A percentile compares a stretch with the other conserved stretches of the same genome.
These are phyloP conservation scores for Octodon degus DNA, from an alignment of 2,113 vertebrate genomes.

Conservation along the genomic window DNA sequence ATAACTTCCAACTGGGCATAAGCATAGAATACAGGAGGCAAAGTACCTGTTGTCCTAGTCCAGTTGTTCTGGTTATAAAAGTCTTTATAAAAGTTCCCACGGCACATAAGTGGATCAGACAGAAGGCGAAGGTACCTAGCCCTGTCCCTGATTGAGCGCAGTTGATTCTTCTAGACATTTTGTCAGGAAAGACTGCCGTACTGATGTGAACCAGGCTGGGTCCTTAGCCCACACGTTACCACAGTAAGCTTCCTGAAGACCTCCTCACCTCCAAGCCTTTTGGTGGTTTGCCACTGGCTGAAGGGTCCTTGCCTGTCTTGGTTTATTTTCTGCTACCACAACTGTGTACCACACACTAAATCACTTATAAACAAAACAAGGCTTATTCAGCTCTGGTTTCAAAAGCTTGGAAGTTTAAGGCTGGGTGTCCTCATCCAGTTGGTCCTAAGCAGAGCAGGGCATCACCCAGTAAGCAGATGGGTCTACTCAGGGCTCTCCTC, in stretches of 20 bases:
- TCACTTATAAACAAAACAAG: not conserved
- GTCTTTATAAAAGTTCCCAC: not conserved
- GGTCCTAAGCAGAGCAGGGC: not conserved
- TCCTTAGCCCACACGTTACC: not conserved
- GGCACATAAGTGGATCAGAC: not conserved
- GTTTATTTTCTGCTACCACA: not conserved
- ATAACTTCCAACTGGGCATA: slow-evolving; percentile 24
- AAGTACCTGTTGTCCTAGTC: not conserved
- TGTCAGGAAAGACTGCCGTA: not conserved
- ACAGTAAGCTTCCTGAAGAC: not conserved
- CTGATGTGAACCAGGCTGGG: not conserved
- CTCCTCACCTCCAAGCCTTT: not conserved
- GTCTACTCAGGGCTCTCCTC: not conserved
- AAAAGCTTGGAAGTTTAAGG: not conserved
- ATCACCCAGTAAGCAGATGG: not conserved
- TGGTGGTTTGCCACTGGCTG: not conserved
- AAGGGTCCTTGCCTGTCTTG: too few species aligned
- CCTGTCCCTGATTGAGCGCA: not conserved
- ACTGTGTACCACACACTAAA: not conserved
- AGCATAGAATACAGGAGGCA: not conserved
- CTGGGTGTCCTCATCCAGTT: not conserved
- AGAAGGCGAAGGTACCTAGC: not conserved
- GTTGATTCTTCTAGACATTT: not conserved
- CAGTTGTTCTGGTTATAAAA: not conserved
- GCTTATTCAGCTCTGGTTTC: not conserved